Evolutionary conservation across 1,140 invertebrate species (phyloP), one percentile per base, ranked within the genome.

Genomic region (Bombus soroeensis): DNA sequence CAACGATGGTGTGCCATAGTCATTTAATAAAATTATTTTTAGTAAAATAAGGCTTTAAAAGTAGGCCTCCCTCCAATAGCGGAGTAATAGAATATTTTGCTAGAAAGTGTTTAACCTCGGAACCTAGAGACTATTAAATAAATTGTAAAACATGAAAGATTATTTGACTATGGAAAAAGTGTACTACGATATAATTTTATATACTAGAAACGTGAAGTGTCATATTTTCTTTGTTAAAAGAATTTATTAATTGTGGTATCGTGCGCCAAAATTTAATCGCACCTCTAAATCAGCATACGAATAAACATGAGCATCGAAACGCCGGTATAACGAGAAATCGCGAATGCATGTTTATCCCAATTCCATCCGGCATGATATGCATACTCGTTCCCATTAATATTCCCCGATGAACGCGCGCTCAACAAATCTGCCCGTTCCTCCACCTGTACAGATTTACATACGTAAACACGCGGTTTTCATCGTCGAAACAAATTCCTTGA

Each of bases 371-470:
- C 57, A 32, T 18, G 77, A 79, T 79, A 68, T 47, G 59, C 62
- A 79, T 66, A 66, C 41, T 66, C n/a, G 41, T 34, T 13, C 59
- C 47, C 62, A 79, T 79, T 66, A 79, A 79, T 79, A 79, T 79
- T 77, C 37, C 37, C 10, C 15, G 34, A 37, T 59, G 74, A 59
- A 59, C 25, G 34, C 8, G 6, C 9, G 41, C n/a, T 59, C 9
- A 59, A 59, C 74, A 37, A 76, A 76, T 28, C 74, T 37, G 43
- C 0, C 9, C n/a, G 18, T 73, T 10, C 32, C n/a, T 53, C 73
- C 41, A 53, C 43, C 22, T 75, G 22, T 32, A 34, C 41, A 32
- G 32, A 75, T 75, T 75, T 75, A 39, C 15, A 59, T 59, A 77
- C 57, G 53, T 8, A 8, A 59, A 34, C 28, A 37, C 28, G 25